Evolutionary conservation across 2,888 invertebrate species (phyloP).

Genomic region (Lutraria lutraria): DNA sequence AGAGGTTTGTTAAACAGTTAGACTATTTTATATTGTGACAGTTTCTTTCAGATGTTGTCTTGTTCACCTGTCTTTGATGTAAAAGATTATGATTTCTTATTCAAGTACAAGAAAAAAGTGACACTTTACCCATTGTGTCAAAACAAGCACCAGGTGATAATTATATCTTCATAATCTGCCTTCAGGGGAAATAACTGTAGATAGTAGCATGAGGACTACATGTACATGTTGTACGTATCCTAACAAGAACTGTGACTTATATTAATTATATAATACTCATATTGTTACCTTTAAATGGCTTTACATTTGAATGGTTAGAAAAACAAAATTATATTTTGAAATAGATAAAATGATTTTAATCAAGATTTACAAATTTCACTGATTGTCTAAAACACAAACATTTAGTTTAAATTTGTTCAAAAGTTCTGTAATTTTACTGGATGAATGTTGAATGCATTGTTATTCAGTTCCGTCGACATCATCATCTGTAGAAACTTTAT

Average conservation of each 20-base stretch:
- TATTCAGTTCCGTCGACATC: too few relatives aligned
- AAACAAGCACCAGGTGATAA: neutral
- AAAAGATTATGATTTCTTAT: neutral
- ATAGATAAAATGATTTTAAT: too few relatives aligned
- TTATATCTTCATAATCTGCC: neutral
- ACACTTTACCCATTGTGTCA: neutral
- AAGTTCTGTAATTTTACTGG: too few relatives aligned
- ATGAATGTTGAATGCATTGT: too few relatives aligned
- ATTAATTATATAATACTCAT: neutral
- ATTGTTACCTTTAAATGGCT: too few relatives aligned
- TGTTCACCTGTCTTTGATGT: slow-evolving; percentile 11
- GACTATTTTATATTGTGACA: neutral
- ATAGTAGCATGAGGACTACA: neutral
- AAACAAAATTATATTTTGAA: neutral
- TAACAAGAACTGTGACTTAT: neutral
- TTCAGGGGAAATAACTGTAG: neutral
- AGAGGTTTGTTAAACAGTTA: neutral
- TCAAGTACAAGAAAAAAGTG: neutral
- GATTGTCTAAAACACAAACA: too few relatives aligned
- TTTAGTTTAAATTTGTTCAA: too few relatives aligned
- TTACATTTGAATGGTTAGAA: neutral
- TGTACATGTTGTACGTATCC: neutral
- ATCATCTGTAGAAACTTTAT: too few relatives aligned
- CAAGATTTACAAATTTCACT: too few relatives aligned
- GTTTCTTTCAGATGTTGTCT: neutral